Conservation (phyloP, 2,113 vertebrate species). For the Catagonus wagneri region DNA sequence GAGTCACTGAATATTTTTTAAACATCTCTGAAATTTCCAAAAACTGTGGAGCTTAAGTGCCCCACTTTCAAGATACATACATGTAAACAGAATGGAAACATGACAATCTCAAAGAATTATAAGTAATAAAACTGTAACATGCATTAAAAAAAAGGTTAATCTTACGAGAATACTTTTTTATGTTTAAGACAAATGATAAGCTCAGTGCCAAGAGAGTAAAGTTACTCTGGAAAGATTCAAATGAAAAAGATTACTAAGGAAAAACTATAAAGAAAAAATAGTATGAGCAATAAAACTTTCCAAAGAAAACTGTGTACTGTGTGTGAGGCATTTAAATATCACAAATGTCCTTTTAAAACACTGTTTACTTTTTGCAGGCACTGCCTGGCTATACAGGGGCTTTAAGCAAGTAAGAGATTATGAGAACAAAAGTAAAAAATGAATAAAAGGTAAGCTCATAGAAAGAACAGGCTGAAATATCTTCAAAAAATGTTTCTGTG, state of each 20-base stretch:
- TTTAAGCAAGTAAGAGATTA: neutral
- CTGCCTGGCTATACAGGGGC: neutral
- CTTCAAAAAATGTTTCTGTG: neutral
- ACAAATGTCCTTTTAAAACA: constrained; percentile 23
- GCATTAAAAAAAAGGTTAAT: neutral
- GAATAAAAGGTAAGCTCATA: constrained; percentile 26
- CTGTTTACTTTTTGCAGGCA: constrained; percentile 1
- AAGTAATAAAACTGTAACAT: constrained; percentile 38
- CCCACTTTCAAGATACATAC: constrained; percentile 2
- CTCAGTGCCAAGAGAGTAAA: neutral
- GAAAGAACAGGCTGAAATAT: neutral
- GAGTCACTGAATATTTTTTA: constrained; percentile 8
- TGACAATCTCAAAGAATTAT: constrained; percentile 18
- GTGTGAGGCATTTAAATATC: neutral
- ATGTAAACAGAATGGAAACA: neutral
- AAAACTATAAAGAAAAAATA: constrained; percentile 32
- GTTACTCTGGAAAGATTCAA: neutral
- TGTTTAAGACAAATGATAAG: neutral
- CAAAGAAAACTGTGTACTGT: neutral
- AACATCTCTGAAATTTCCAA: constrained; percentile 18
- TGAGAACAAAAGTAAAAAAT: constrained; percentile 11
- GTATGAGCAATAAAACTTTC: neutral
- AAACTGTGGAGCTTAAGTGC: neutral
- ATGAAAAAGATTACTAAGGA: neutral
- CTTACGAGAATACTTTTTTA: neutral